phyloP scores from a whole-genome alignment of 1,140 invertebrate genomes.

The Metopolophium dirhodum region DNA sequence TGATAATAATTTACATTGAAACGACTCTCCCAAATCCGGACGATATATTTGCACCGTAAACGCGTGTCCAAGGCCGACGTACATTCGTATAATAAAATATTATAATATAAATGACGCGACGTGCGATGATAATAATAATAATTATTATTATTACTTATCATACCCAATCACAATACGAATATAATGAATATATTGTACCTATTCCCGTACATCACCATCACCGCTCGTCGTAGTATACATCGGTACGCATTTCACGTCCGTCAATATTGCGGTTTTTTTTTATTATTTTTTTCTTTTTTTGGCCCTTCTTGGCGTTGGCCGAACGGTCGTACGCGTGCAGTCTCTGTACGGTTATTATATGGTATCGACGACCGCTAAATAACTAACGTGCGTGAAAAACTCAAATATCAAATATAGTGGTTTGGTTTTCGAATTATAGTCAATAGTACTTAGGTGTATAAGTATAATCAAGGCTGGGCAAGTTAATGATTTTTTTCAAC shows the following conservation, averaged over 20 bases:
- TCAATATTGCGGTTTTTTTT: not conserved
- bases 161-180: not conserved
- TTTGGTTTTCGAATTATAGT: no score
- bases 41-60: not conserved
- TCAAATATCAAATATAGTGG: no score
- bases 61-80: not conserved
- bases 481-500: no score
- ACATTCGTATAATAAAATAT: not conserved
- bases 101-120: not conserved
- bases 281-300: not conserved
- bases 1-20: not conserved
- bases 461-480: no score
- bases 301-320: not conserved
- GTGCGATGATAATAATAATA: not conserved
- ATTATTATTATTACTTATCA: not conserved
- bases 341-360: not conserved
- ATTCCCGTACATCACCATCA: not conserved
- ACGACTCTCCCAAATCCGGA: not conserved
- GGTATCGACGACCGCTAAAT: not conserved
- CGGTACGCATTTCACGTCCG: constrained; percentile 14
- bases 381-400: not conserved
- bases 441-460: no score
- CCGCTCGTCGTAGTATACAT: not conserved
- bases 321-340: not conserved
- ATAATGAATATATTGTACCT: not conserved